phyloP scores from a whole-genome alignment of 30 jellyfish, hydroid and myxozoan species.

The Chrysaora quinquecirrha region DNA sequence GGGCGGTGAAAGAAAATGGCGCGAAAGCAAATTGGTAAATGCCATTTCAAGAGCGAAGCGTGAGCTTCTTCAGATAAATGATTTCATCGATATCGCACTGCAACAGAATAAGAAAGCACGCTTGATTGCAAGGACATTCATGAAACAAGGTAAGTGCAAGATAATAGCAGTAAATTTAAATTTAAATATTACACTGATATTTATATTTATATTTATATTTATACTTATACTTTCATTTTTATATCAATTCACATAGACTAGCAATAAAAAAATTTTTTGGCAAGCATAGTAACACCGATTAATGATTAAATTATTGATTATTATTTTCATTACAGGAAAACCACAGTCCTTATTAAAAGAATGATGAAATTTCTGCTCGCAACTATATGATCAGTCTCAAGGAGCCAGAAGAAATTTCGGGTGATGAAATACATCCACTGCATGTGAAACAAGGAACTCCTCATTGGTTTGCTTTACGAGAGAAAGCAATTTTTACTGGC shows the following conservation, averaged over 20 bases:
- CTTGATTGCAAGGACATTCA: background rate
- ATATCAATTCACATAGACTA: no score
- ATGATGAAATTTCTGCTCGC: background rate
- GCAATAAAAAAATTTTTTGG: no score
- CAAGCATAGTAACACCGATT: no score
- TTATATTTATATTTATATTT: no score
- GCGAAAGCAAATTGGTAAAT: background rate
- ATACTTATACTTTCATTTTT: no score
- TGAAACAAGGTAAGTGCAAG: background rate
- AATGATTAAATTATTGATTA: no score
- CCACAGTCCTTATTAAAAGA: background rate
- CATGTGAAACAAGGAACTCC: background rate
- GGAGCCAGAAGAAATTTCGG: background rate
- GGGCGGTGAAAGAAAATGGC: slow-evolving; percentile 1
- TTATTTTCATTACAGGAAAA: background rate
- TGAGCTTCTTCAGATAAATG: background rate
- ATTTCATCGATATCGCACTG: background rate
- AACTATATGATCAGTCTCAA: background rate
- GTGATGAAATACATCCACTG: background rate
- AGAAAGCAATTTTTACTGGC: background rate
- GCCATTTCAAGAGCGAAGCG: background rate
- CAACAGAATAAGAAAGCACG: background rate
- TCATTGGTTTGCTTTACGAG: background rate
- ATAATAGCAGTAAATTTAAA: background rate
- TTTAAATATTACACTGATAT: no score